These are phyloP conservation scores for Cantharis rustica DNA, from an alignment of 2,888 invertebrate species.

Conservation along the genomic window DNA sequence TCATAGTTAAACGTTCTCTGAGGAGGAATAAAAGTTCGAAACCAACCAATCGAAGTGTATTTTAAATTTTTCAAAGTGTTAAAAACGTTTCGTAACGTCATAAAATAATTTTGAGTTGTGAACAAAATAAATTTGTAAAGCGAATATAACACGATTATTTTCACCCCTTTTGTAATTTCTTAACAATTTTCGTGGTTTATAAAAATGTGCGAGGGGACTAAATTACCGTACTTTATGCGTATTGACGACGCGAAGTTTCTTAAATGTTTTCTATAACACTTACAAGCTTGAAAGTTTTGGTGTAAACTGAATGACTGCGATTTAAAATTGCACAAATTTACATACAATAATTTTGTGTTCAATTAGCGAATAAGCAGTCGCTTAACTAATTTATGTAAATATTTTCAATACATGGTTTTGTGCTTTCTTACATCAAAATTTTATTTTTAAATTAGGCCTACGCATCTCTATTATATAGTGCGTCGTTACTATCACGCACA, in stretches of 20 bases:
- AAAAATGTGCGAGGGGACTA: background rate
- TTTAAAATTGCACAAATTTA: background rate
- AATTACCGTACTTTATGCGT: background rate
- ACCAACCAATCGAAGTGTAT: background rate
- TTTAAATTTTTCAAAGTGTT: background rate
- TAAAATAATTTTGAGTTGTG: background rate
- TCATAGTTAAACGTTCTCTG: background rate
- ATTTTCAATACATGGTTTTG: background rate
- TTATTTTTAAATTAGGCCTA: background rate
- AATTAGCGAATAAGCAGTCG: background rate
- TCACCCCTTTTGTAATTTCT: background rate
- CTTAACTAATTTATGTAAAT: background rate
- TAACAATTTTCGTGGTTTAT: background rate
- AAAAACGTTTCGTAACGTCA: background rate
- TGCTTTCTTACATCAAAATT: background rate
- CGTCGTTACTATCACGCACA: no score
- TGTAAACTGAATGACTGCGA: background rate
- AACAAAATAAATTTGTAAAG: background rate
- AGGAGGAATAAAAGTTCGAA: background rate
- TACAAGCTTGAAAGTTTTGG: background rate
- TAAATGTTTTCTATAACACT: background rate
- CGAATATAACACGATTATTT: background rate
- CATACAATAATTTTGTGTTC: background rate
- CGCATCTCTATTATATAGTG: no score
- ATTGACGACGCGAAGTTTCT: background rate